Base-by-base conservation (phyloP, 2,113 vertebrate genomes). In the Hemibagrus wyckioides region DNA sequence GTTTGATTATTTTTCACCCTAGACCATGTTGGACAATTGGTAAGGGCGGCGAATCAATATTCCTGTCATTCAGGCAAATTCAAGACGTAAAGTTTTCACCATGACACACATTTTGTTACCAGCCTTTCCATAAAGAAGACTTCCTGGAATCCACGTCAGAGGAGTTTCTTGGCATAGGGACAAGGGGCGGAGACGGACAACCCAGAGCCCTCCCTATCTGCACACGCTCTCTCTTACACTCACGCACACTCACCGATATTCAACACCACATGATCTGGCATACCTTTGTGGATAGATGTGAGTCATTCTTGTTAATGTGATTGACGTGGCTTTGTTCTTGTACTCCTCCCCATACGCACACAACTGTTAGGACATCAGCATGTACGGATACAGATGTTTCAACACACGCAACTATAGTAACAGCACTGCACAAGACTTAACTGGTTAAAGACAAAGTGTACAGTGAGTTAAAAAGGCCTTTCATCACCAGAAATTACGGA, bases 71-170 rank as follows among this genome's bases (percentile, higher is more conserved):
- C 39, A 28, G 80, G 17, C 30, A 30, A 5, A 69, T 80, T 71
- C 36, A 54, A 5, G 10, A 41, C n/a, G 59, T 48, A 76, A 15
- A 54, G 36, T 8, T 50, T 76, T 76, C 52, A 21, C 57, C 14
- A 15, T 44, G 44, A 80, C 56, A 54, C 25, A 41, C 28, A 48
- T 11, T 6, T 41, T 82, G 23, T 25, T 7, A 54, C 36, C 14
- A 30, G 48, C 5, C 17, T 63, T 86, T 83, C 48, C 36, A 61
- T 28, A 76, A 79, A 33, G n/a, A 50, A 82, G 85, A 39, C 65
- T 69, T 83, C 50, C 71, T 75, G 67, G 67, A 84, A 87, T 17
- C 67, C 48, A 76, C 36, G 21, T 87, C 86, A 89, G 63, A 76
- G 5, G 9, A 28, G n/a, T 41, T 77, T 33, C 7, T 14, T 17